A percentile compares a stretch with the other conserved stretches of the same genome.
phyloP scores from a whole-genome alignment of 2,113 vertebrate species.

The Tetrao urogallus region DNA sequence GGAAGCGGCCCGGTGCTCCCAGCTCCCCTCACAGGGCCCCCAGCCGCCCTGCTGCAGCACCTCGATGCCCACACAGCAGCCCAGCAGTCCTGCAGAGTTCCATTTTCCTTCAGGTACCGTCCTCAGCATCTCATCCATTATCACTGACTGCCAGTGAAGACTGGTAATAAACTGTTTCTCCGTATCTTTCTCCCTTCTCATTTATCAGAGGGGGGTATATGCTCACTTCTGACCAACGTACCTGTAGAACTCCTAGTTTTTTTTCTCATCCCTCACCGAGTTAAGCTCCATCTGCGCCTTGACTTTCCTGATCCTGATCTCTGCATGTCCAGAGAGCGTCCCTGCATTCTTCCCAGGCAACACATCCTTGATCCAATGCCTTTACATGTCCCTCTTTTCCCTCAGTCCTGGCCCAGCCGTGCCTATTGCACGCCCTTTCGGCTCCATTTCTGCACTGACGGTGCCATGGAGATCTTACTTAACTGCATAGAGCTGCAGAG shows the following conservation, averaged over 20 bases:
- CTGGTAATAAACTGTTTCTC: too few species aligned
- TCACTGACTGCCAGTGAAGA: too few species aligned
- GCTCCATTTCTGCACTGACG: background rate
- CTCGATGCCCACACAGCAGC: fast-evolving
- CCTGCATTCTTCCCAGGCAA: background rate
- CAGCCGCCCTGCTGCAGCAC: fast-evolving
- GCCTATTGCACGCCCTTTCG: background rate
- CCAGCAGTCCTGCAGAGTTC: background rate
- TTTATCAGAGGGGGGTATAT: background rate
- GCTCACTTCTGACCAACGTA: background rate
- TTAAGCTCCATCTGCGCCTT: background rate
- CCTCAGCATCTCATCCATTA: background rate
- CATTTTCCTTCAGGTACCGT: background rate
- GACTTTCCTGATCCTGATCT: background rate
- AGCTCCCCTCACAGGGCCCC: background rate
- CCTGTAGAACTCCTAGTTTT: background rate
- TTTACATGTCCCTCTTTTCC: background rate
- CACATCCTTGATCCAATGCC: background rate
- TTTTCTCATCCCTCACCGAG: background rate
- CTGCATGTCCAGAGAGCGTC: background rate
- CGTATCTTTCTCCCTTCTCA: background rate
- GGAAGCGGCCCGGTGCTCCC: fast-evolving
- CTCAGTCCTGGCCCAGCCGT: background rate
- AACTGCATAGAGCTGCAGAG: background rate
- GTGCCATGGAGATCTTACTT: background rate